Percentiles rank a stretch among this genome's conserved stretches.
These are phyloP conservation scores for Gila robusta DNA, from an alignment of 2,797 vertebrate genomes.

Conservation along the genomic window DNA sequence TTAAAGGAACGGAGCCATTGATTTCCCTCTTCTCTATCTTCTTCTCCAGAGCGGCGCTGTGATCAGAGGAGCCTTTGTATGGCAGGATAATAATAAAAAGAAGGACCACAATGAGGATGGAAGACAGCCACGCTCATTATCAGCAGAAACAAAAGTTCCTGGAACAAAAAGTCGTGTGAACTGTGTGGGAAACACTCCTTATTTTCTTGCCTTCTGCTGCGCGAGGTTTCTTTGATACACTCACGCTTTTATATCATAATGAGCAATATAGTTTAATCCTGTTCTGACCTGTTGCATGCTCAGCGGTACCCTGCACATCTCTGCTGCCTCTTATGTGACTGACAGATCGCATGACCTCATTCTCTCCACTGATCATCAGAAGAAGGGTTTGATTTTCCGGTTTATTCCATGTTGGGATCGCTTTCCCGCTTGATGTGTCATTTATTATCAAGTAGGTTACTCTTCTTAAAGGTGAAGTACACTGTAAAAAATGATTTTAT, in stretches of 20 bases:
- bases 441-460: constrained; percentile 70
- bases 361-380: constrained; percentile 56
- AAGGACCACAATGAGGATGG: constrained; percentile 66
- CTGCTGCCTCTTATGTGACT: constrained; percentile 41
- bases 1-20: constrained; percentile 71
- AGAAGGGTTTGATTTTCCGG: constrained; percentile 44
- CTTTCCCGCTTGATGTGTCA: constrained; percentile 48
- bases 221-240: constrained; percentile 76
- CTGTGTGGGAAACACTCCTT: constrained; percentile 71
- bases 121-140: constrained; percentile 80
- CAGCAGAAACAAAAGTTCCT: constrained; percentile 73
- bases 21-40: constrained; percentile 63
- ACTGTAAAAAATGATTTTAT: too few species aligned
- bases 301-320: constrained; percentile 61
- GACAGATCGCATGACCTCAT: constrained; percentile 65
- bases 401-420: constrained; percentile 57
- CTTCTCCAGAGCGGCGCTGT: constrained; percentile 67
- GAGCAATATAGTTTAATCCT: constrained; percentile 69
- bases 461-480: constrained; percentile 60
- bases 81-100: constrained; percentile 55
- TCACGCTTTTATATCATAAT: constrained; percentile 74
- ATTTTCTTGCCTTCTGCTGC: constrained; percentile 62
- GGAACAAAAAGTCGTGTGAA: constrained; percentile 77
- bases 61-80: constrained; percentile 79
- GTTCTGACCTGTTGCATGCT: constrained; percentile 62